Conservation (phyloP, 2,888 invertebrate genomes). For the Tromatobia lineatoria region DNA sequence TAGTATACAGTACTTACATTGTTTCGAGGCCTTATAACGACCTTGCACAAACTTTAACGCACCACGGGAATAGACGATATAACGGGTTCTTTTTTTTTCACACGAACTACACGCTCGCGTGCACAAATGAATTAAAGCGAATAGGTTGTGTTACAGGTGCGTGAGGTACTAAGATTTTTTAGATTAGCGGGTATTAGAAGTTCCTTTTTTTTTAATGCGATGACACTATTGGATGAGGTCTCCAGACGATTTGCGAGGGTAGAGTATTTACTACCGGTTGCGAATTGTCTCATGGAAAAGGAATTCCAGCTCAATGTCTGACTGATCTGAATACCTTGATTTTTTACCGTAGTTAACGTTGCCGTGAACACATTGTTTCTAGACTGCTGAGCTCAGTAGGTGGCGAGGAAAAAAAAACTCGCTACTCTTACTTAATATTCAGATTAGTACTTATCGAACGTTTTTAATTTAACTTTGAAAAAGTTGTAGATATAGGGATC, state of each 20-base stretch:
- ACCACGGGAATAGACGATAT: constrained; percentile 50
- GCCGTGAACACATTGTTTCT: neutral
- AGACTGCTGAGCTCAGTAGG: no score
- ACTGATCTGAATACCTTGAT: neutral
- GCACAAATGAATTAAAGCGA: constrained; percentile 18
- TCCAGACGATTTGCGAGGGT: neutral
- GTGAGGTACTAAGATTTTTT: constrained; percentile 9
- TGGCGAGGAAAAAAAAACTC: no score
- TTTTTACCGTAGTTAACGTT: neutral
- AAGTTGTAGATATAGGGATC: no score
- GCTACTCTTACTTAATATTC: no score
- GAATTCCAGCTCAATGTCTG: neutral
- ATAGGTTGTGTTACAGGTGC: constrained; percentile 5
- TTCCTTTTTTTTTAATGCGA: constrained; percentile 1
- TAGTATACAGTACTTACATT: constrained; percentile 34
- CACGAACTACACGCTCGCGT: constrained; percentile 49
- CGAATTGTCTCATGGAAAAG: neutral
- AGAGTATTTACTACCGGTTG: neutral
- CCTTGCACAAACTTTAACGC: constrained; percentile 61
- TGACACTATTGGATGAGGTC: neutral
- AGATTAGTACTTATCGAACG: no score
- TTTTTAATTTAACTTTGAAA: no score
- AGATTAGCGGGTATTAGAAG: neutral
- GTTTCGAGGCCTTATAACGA: constrained; percentile 52
- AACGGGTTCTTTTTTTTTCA: constrained; percentile 65